A percentile compares a stretch with the other conserved stretches of the same genome.
Evolutionary conservation across 2,797 vertebrate genomes (phyloP).

Genomic region (Tangara arthus): DNA sequence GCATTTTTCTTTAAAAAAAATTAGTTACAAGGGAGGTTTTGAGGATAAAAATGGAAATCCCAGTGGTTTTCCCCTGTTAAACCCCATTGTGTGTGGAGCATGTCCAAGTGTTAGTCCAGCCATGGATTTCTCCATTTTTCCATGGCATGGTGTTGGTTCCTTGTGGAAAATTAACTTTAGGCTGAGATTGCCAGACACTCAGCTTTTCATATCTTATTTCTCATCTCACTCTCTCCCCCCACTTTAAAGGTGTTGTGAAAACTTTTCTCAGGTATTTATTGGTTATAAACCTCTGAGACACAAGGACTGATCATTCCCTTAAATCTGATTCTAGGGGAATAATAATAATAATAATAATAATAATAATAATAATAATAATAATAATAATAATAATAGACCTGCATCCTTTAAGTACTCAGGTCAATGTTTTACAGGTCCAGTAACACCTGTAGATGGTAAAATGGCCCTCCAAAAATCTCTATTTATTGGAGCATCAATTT

Average conservation of each 20-base stretch:
- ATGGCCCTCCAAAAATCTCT: not conserved
- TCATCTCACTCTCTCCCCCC: not conserved
- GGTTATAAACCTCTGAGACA: not conserved
- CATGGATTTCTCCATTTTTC: not conserved
- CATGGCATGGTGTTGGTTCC: not conserved
- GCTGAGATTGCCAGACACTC: not conserved
- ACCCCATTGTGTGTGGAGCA: fast-evolving
- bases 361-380: too few species aligned
- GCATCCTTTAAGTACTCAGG: not conserved
- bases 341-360: not conserved
- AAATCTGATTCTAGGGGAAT: not conserved
- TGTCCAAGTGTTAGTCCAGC: not conserved
- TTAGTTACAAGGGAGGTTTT: not conserved
- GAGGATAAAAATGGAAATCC: not conserved
- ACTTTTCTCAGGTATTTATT: not conserved
- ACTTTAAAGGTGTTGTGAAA: not conserved
- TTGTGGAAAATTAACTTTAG: not conserved
- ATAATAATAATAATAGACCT: not conserved
- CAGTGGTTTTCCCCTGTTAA: not conserved
- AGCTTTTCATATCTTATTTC: not conserved
- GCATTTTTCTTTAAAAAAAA: not conserved
- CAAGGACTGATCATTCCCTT: not conserved
- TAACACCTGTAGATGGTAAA: not conserved
- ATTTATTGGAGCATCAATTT: not conserved
- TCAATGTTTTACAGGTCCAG: not conserved